Evolutionary conservation across 2,113 vertebrate species (phyloP).

Genomic region (Heteronetta atricapilla): DNA sequence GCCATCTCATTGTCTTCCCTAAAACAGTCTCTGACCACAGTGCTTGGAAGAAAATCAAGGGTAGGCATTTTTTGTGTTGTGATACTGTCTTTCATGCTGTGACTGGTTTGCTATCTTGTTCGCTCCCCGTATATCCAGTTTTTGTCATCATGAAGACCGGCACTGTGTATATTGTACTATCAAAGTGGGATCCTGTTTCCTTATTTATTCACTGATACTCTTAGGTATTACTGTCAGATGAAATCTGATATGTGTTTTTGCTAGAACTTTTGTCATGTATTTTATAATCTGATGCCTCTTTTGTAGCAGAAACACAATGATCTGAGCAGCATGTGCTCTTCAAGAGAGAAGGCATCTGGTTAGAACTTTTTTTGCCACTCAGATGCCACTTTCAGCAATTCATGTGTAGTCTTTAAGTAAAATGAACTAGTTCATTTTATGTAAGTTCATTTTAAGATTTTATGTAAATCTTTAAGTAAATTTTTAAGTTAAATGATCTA

Average conservation of each 20-base stretch:
- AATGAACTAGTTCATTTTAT: too few species aligned
- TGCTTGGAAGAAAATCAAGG: not conserved
- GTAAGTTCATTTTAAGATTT: too few species aligned
- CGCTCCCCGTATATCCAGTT: not conserved
- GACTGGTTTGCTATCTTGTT: not conserved
- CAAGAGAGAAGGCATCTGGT: not conserved
- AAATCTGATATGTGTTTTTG: not conserved
- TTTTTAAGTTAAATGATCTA: not conserved
- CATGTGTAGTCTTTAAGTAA: not conserved
- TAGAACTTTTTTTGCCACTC: not conserved
- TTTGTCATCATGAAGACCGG: not conserved
- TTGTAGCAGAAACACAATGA: not conserved
- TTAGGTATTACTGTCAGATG: not conserved
- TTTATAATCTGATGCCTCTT: not conserved
- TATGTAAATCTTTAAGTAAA: too few species aligned
- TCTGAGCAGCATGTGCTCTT: not conserved
- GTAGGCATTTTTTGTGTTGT: not conserved
- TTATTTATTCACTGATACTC: not conserved
- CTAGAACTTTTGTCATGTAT: not conserved
- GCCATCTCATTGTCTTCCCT: not conserved
- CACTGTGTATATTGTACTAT: not conserved
- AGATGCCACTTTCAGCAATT: not conserved
- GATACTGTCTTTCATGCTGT: not conserved
- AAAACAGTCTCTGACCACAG: not conserved
- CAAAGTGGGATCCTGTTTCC: not conserved